Conservation (phyloP, 2,888 invertebrate genomes). For the Eristalinus sepulchralis region DNA sequence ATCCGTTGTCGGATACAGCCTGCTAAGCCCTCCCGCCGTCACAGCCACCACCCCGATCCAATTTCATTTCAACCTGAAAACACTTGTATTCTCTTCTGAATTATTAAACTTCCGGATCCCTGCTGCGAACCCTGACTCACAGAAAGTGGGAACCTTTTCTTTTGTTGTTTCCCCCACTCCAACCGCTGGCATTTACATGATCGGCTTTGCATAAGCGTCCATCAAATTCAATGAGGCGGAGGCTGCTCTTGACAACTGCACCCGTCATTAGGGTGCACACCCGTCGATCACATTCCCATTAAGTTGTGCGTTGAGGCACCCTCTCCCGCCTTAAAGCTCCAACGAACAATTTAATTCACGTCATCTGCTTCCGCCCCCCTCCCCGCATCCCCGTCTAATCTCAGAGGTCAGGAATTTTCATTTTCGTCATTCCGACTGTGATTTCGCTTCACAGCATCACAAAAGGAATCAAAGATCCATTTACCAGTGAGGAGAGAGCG, state of each 20-base stretch:
- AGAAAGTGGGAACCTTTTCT: neutral
- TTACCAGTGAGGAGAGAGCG: neutral
- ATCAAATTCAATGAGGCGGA: neutral
- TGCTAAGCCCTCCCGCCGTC: neutral
- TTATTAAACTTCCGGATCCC: neutral
- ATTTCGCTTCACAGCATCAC: conserved; percentile 45
- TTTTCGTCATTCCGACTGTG: conserved; percentile 32
- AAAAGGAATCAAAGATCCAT: conserved; percentile 38
- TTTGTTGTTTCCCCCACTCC: neutral
- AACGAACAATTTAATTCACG: neutral
- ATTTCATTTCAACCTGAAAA: neutral
- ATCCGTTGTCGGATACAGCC: neutral
- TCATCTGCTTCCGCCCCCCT: neutral
- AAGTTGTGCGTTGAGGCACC: neutral
- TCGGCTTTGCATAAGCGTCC: neutral
- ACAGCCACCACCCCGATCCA: neutral
- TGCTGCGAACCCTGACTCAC: neutral
- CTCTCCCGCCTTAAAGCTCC: neutral
- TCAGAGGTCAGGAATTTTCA: conserved; percentile 48
- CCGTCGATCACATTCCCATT: neutral
- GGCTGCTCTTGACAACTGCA: neutral
- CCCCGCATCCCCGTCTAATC: neutral
- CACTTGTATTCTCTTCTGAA: neutral
- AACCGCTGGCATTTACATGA: neutral
- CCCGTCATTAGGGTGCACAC: neutral